Base-by-base conservation (phyloP, 2,888 invertebrate species). In the Ochlodes sylvanus region DNA sequence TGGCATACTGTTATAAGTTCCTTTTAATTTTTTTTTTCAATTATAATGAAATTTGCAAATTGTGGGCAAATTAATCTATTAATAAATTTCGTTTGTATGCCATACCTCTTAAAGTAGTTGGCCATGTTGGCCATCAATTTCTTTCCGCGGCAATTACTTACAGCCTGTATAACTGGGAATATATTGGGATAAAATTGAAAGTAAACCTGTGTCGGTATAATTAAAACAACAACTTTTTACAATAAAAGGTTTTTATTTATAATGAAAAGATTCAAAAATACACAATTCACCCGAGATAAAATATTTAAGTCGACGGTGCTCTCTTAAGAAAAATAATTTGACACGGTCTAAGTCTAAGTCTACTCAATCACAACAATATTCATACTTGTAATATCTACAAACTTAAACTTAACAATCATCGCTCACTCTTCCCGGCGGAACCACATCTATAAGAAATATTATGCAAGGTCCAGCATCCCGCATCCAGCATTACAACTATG, bases 221-320 rank as follows among this genome's bases (percentile, higher is more conserved):
- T 69, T 55, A 69, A 73, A 56, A 66, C 62, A 66, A 71, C 47
- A 38, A 2, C 4, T 7, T 2, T 27, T 56, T 72, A 74, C 77
- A 77, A 77, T 76, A 76, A 80, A 80, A 78, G 73, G 76, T 76
- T 74, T 81, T 79, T 80, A 83, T 82, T 81, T 75, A 73, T 75
- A 79, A 77, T 80, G 80, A 84, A 87, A 86, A 83, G 61, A 75
- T 83, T 85, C 79, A 84, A 86, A 88, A 87, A 89, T 87, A 85
- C 83, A 80, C 77, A 80, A 80, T 83, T 82, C 80, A 83, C 80
- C 79, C 76, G 77, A 83, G 75, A 77, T 77, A 75, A 61, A 81
- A 84, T 82, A 82, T 78, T 76, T 70, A 74, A 82, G 78, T 79
- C 69, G 73, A 79, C 79, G 74, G 79, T 80, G 79, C 79, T 78